phyloP scores from a whole-genome alignment of 2,113 vertebrate genomes.

The Eira barbara region DNA sequence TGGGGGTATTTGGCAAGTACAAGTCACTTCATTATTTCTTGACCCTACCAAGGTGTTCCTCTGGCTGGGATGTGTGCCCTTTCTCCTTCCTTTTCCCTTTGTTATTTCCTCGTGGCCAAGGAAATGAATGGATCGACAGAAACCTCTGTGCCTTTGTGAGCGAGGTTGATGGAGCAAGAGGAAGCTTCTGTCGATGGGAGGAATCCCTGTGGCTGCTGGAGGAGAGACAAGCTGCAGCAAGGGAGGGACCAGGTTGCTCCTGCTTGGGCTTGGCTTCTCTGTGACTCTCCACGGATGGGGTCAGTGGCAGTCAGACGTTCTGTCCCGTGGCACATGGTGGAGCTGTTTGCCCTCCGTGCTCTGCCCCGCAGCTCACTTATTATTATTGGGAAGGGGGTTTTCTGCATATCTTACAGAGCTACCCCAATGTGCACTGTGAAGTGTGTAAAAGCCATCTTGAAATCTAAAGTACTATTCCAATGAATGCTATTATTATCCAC shows the following conservation, averaged over 20 bases:
- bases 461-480: neutral
- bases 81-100: neutral
- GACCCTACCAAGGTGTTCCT: neutral
- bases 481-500: neutral
- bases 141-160: neutral
- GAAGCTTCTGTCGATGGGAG: neutral
- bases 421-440: neutral
- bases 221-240: neutral
- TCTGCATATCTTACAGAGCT: neutral
- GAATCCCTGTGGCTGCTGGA: neutral
- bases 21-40: neutral
- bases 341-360: neutral
- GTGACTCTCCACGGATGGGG: neutral
- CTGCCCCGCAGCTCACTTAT: neutral
- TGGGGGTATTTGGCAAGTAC: neutral
- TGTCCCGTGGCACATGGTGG: neutral
- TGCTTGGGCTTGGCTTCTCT: neutral
- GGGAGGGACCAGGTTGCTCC: neutral
- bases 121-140: neutral
- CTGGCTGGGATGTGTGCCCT: too few relatives aligned
- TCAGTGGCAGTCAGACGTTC: neutral
- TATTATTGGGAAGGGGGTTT: neutral
- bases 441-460: neutral
- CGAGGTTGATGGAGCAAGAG: neutral
- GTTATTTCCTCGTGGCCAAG: neutral